A percentile compares a stretch with the other conserved stretches of the same genome.
These are phyloP conservation scores for Lycia hirtaria DNA, from an alignment of 2,888 invertebrate genomes.

Conservation along the genomic window DNA sequence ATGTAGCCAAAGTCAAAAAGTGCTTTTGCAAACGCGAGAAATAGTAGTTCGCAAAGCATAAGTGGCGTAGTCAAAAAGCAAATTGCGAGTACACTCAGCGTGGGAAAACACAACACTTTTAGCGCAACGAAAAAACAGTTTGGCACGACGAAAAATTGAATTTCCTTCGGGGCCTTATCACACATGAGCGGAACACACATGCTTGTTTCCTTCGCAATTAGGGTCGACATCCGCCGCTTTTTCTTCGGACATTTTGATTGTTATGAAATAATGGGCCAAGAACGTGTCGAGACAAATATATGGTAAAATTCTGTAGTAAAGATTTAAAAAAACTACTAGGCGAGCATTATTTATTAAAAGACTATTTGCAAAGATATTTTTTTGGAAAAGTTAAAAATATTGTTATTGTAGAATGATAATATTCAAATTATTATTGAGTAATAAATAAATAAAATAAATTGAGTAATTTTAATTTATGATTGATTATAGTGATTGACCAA, in stretches of 20 bases:
- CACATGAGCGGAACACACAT: conserved; percentile 14
- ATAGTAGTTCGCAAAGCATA: not conserved
- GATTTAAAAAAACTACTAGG: no score
- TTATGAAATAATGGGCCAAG: not conserved
- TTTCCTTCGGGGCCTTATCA: conserved; percentile 32
- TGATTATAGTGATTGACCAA: no score
- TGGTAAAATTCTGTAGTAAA: no score
- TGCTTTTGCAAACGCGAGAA: not conserved
- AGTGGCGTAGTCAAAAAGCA: conserved; percentile 4
- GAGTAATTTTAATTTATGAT: no score
- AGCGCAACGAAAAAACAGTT: conserved; percentile 8
- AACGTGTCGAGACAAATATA: not conserved
- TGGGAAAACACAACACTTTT: conserved; percentile 17
- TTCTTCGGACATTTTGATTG: conserved; percentile 7
- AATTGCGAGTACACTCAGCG: conserved; percentile 17
- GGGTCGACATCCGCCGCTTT: conserved; percentile 19
- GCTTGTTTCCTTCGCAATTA: conserved; percentile 19
- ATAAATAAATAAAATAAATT: no score
- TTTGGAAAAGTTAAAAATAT: no score
- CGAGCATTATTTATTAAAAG: no score
- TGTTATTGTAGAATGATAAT: no score
- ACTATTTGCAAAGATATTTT: no score
- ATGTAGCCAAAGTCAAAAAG: not conserved
- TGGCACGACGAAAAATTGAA: conserved; percentile 34
- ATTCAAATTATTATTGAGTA: no score